A percentile compares a stretch with the other conserved stretches of the same genome.
These are phyloP conservation scores for Calliopum simillimum DNA, from an alignment of 2,888 invertebrate genomes.

Conservation along the genomic window DNA sequence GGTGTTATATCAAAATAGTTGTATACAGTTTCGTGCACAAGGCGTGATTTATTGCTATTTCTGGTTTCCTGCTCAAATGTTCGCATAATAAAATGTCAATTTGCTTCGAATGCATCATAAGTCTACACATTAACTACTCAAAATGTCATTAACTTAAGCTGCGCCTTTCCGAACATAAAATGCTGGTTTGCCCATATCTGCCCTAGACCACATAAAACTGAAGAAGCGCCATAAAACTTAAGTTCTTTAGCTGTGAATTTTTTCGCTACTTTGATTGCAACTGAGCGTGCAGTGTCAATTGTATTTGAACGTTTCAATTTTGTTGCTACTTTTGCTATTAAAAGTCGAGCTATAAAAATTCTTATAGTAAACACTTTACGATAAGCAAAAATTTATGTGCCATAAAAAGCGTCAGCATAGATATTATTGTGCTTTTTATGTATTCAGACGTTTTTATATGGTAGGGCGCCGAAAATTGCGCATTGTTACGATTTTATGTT, in stretches of 20 bases:
- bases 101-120: constrained; percentile 26
- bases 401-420: neutral
- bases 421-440: neutral
- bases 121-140: neutral
- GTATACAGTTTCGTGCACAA: too few relatives aligned
- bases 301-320: too few relatives aligned
- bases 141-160: too few relatives aligned
- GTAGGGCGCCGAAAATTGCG: neutral
- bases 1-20: too few relatives aligned
- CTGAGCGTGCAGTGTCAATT: too few relatives aligned
- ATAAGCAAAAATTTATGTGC: constrained; percentile 10
- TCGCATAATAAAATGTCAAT: constrained; percentile 28
- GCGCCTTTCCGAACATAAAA: too few relatives aligned
- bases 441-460: neutral
- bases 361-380: constrained; percentile 6
- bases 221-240: neutral
- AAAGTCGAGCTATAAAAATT: constrained; percentile 10
- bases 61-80: too few relatives aligned
- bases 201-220: too few relatives aligned
- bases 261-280: too few relatives aligned
- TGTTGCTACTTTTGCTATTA: neutral
- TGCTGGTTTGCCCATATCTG: too few relatives aligned
- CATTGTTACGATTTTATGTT: too few relatives aligned
- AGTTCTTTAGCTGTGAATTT: neutral
- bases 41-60: too few relatives aligned